Conservation (phyloP, 2,888 invertebrate genomes). For the Arctia plantaginis region DNA sequence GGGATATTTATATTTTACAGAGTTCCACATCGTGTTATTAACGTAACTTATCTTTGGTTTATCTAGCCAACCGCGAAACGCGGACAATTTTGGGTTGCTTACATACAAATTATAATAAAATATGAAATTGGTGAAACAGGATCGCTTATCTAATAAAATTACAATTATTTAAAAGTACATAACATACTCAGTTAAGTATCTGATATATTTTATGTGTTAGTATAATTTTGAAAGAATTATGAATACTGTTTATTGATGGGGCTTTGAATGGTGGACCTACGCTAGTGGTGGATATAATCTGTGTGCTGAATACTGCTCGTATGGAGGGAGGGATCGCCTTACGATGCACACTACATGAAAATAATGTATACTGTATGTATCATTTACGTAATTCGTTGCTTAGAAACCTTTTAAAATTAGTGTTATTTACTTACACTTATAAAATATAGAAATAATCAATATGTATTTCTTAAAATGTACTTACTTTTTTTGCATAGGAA, state of each 20-base stretch:
- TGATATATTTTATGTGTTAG: slow-evolving; percentile 33
- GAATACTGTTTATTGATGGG: slow-evolving; percentile 51
- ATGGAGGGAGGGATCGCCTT: slow-evolving; percentile 21
- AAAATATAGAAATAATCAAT: slow-evolving; percentile 75
- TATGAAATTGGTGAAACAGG: slow-evolving; percentile 72
- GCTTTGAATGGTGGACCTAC: slow-evolving; percentile 21
- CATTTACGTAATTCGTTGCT: slow-evolving; percentile 81
- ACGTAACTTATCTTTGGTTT: slow-evolving; percentile 84
- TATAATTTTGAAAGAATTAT: slow-evolving; percentile 32
- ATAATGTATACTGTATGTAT: slow-evolving; percentile 60
- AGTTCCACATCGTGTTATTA: slow-evolving; percentile 66
- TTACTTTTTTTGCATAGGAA: slow-evolving; percentile 78
- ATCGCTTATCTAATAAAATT: slow-evolving; percentile 58
- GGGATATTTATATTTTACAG: slow-evolving; percentile 80
- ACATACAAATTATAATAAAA: slow-evolving; percentile 69
- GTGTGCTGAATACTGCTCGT: slow-evolving; percentile 40
- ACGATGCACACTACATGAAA: slow-evolving; percentile 46
- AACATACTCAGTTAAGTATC: slow-evolving; percentile 33
- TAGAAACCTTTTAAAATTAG: slow-evolving; percentile 81
- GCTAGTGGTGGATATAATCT: slow-evolving; percentile 8
- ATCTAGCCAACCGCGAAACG: slow-evolving; percentile 79
- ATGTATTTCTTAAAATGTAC: slow-evolving; percentile 72
- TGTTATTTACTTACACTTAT: slow-evolving; percentile 75
- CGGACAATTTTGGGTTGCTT: slow-evolving; percentile 66
- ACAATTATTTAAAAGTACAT: slow-evolving; percentile 48